These are phyloP conservation scores for Hydrochoerus hydrochaeris DNA, from an alignment of 2,113 vertebrate genomes.

Conservation along the genomic window DNA sequence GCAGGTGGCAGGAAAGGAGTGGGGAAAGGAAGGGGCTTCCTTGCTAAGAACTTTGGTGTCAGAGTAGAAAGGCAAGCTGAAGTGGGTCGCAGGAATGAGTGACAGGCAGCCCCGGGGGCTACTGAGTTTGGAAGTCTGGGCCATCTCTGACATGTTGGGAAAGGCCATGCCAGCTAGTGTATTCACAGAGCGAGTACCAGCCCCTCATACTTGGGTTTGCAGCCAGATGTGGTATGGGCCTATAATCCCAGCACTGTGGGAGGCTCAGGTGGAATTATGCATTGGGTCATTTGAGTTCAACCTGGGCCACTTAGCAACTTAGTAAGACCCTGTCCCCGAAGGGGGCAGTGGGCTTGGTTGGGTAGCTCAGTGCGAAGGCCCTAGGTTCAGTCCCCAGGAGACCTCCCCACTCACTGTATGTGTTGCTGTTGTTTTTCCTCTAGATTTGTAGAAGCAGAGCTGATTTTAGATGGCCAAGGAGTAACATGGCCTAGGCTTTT, in stretches of 20 bases:
- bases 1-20: neutral
- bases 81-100: neutral
- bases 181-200: neutral
- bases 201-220: neutral
- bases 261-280: neutral
- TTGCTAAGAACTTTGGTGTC: neutral
- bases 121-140: rapidly evolving
- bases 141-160: neutral
- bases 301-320: neutral
- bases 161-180: neutral
- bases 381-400: neutral
- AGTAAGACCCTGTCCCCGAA: neutral
- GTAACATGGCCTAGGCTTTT: neutral
- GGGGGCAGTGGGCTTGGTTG: neutral
- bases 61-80: neutral
- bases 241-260: neutral
- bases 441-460: neutral
- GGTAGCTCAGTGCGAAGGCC: neutral
- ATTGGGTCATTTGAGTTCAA: neutral
- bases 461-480: slow-evolving; percentile 34
- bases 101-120: neutral
- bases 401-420: rapidly evolving
- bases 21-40: neutral
- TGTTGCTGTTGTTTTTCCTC: neutral
- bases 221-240: neutral